These are phyloP conservation scores for Solenodon paradoxus DNA, from an alignment of 2,113 vertebrate genomes.

Conservation along the genomic window DNA sequence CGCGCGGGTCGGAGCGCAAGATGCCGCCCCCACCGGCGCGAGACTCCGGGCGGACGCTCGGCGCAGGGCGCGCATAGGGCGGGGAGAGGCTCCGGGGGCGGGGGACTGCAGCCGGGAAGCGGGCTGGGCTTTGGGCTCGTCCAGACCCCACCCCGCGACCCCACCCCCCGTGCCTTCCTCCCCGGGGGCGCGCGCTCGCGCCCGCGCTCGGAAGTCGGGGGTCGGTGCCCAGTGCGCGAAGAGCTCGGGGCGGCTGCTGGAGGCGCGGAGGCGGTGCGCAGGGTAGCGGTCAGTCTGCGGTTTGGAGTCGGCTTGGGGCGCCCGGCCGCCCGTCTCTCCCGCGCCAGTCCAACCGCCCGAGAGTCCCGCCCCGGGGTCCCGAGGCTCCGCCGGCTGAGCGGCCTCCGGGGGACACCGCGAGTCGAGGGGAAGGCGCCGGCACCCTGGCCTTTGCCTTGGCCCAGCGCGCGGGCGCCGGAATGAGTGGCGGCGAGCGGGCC, in stretches of 20 bases:
- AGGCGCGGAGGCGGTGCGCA: conserved; percentile 29
- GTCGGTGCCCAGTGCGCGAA: conserved; percentile 16
- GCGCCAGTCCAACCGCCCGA: not conserved
- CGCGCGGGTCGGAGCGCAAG: not conserved
- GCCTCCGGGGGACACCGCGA: conserved; percentile 36
- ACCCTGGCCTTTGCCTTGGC: conserved; percentile 1
- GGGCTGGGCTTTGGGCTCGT: conserved; percentile 21
- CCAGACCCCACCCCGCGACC: conserved; percentile 56
- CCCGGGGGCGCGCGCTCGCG: conserved; percentile 61
- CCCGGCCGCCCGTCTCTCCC: not conserved
- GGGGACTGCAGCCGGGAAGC: not conserved
- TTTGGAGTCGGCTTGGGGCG: not conserved
- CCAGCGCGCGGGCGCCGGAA: conserved; percentile 46
- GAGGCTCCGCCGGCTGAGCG: conserved; percentile 7
- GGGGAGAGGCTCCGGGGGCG: not conserved
- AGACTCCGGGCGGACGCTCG: not conserved
- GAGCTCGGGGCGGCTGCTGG: not conserved
- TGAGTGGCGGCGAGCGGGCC: conserved; percentile 40
- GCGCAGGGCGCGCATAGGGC: conserved; percentile 3
- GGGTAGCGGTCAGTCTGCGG: not conserved
- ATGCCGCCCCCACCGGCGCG: not conserved
- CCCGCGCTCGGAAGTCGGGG: conserved; percentile 73
- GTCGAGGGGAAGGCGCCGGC: conserved; percentile 2
- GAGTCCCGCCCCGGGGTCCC: not conserved
- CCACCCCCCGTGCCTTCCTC: conserved; percentile 62